Evolutionary conservation across 2,888 invertebrate species (phyloP).

Genomic region (Meloe dianella): DNA sequence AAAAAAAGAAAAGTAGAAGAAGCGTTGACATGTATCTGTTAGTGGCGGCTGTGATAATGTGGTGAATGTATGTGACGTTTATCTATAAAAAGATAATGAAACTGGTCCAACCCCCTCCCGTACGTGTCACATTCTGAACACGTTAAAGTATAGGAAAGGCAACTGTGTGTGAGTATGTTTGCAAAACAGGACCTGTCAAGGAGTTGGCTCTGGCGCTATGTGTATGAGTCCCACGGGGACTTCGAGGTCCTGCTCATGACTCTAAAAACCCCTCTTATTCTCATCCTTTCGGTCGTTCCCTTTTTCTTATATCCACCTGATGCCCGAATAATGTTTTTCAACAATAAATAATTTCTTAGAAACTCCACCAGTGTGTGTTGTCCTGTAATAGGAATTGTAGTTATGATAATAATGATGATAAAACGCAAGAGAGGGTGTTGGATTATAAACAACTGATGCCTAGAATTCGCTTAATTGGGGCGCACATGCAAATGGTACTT

Average conservation of each 20-base stretch:
- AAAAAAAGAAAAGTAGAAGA: not conserved
- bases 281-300: not conserved
- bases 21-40: conserved; percentile 10
- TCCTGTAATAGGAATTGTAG: not conserved
- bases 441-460: conserved; percentile 30
- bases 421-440: conserved; percentile 6
- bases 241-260: conserved; percentile 47
- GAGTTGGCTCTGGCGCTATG: conserved; percentile 36
- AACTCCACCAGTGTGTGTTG: conserved; percentile 25
- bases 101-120: conserved; percentile 16
- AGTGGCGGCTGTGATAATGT: not conserved
- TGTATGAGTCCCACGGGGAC: conserved; percentile 53
- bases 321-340: conserved; percentile 46
- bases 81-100: conserved; percentile 27
- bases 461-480: conserved; percentile 17
- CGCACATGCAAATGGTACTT: conserved; percentile 1
- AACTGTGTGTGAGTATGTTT: conserved; percentile 51
- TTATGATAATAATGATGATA: not conserved
- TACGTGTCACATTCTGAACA: conserved; percentile 50
- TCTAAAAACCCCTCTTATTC: conserved; percentile 50
- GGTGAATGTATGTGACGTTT: conserved; percentile 11
- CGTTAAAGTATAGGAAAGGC: conserved; percentile 27
- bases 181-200: conserved; percentile 56
- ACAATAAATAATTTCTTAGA: conserved; percentile 49
- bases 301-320: conserved; percentile 49